Evolutionary conservation across 2,113 vertebrate species (phyloP).

Genomic region (Serilophus lunatus): DNA sequence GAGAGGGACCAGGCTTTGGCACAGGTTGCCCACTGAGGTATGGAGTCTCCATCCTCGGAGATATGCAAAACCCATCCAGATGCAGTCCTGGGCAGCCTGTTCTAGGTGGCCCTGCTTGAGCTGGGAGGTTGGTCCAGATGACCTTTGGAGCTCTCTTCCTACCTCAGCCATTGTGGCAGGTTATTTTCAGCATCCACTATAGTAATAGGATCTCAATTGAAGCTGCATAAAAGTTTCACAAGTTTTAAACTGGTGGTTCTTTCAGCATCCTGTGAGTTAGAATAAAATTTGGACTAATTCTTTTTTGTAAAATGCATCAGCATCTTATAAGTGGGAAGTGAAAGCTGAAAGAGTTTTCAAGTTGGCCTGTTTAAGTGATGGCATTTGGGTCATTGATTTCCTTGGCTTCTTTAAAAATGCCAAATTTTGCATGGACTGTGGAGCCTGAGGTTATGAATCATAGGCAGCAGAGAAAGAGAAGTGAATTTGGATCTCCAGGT

Average conservation of each 20-base stretch:
- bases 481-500: background rate
- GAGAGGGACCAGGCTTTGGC: background rate
- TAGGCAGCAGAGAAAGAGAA: background rate
- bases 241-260: background rate
- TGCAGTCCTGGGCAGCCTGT: background rate
- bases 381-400: background rate
- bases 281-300: background rate
- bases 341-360: background rate
- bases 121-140: background rate
- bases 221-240: background rate
- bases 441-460: background rate
- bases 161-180: background rate
- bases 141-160: background rate
- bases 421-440: background rate
- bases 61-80: background rate
- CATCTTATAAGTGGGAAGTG: background rate
- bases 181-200: background rate
- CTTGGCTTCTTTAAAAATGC: background rate
- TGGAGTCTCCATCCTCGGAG: background rate
- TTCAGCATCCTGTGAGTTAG: background rate
- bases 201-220: background rate
- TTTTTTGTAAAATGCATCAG: background rate
- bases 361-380: background rate
- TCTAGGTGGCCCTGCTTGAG: background rate
- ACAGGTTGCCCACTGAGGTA: background rate